Evolutionary conservation across 2,797 vertebrate genomes (phyloP).

Genomic region (Ptychadena robeensis): DNA sequence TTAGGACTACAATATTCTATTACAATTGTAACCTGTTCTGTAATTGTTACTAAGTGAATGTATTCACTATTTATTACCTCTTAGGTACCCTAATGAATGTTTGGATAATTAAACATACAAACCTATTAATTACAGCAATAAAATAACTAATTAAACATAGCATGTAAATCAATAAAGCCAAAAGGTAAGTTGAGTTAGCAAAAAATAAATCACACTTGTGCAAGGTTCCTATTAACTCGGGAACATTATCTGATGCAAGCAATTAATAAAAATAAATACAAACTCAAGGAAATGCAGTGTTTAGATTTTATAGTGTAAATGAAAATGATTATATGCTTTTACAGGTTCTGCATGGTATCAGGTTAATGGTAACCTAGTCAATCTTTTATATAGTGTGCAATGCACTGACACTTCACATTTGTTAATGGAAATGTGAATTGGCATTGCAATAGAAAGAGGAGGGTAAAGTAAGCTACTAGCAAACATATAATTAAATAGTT

Average conservation of each 20-base stretch:
- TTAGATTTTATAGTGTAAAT: conserved; percentile 7
- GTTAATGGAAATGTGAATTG: neutral
- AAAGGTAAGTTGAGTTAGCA: conserved; percentile 30
- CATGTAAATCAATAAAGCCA: conserved; percentile 15
- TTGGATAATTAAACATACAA: conserved; percentile 27
- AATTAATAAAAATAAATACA: conserved; percentile 12
- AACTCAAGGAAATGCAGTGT: neutral
- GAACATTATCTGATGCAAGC: neutral
- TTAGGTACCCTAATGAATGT: conserved; percentile 29
- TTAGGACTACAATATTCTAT: neutral
- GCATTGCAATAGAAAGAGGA: neutral
- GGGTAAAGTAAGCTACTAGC: neutral
- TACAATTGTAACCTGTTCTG: neutral
- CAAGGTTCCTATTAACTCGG: neutral
- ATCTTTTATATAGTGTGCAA: conserved; percentile 4
- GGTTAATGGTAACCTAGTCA: neutral
- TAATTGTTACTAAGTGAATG: conserved; percentile 18
- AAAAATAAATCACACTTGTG: conserved; percentile 21
- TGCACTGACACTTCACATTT: neutral
- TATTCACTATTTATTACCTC: conserved; percentile 28
- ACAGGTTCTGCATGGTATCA: neutral
- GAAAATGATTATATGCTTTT: neutral
- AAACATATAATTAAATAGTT: neutral
- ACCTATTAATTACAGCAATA: conserved; percentile 37
- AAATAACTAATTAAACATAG: conserved; percentile 28